Percentiles rank a stretch among this genome's conserved stretches.
phyloP scores from a whole-genome alignment of 2,888 invertebrate species.

The Acanthosepion lycidas region DNA sequence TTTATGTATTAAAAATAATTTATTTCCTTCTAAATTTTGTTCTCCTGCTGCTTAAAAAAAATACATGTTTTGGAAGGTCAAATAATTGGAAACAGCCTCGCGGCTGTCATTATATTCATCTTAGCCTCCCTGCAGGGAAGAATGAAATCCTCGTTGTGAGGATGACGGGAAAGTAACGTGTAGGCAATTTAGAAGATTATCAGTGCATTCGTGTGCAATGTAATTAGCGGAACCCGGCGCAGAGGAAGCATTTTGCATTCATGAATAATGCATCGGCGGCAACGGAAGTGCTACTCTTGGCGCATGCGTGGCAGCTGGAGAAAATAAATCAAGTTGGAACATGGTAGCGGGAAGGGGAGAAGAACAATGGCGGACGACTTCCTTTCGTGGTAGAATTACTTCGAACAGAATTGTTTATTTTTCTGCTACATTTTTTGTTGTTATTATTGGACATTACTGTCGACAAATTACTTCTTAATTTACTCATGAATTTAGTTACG shows the following conservation, averaged over 20 bases:
- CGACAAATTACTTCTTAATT: background rate
- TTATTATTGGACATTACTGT: too few relatives aligned
- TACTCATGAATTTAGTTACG: background rate
- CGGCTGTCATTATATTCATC: background rate
- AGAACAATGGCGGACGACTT: background rate
- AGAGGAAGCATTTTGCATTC: conserved; percentile 22
- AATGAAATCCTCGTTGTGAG: background rate
- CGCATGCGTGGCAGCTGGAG: conserved; percentile 33
- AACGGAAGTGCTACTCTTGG: conserved; percentile 4
- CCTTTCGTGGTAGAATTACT: background rate
- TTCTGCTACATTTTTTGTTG: background rate
- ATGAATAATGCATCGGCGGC: background rate
- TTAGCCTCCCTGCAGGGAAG: background rate
- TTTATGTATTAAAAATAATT: background rate
- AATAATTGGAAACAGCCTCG: background rate
- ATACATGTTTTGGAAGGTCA: background rate
- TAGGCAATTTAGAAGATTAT: conserved; percentile 13
- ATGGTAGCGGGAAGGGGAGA: background rate
- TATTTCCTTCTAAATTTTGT: background rate
- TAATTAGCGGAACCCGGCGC: conserved; percentile 33
- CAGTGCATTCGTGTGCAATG: background rate
- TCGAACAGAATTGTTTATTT: background rate
- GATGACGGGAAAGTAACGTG: background rate
- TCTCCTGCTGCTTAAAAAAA: background rate
- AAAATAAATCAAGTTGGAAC: background rate